Base-by-base conservation (phyloP, 1,140 invertebrate genomes). In the Spodoptera litura region DNA sequence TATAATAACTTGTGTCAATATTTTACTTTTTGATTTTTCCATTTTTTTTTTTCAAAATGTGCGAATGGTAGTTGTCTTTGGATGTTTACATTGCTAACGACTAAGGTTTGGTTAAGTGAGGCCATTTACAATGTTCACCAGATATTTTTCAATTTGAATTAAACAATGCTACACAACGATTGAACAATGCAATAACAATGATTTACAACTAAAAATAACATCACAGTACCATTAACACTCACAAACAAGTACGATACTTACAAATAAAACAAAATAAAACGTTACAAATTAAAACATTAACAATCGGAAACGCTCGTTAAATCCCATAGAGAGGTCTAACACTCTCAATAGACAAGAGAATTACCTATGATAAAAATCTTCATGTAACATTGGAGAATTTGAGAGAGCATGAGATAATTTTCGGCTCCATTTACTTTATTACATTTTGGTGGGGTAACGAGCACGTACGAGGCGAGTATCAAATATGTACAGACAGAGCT, bases 341-440 rank as follows among this genome's bases (percentile, higher is more conserved):
- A 31, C n/a, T 75, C 27, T 59, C 52, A 20, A 53, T 75, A 64
- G 73, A 75, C 73, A 75, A 64, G 13, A 75, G 59, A 64, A 75
- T 62, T 62, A n/a, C n/a, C n/a, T n/a, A 75, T 62, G 44, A 62
- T 75, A 78, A 78, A 79, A 79, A 79, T 82, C 56, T 75, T 79
- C 73, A 13, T 66, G 68, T 75, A 58, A 62, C 78, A 74, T 70
- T 56, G 35, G 35, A 56, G 73, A 72, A 80, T 81, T 78, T 59
- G 76, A 75, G 73, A 75, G 49, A 51, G 44, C 73, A 83, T 79
- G 79, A 82, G 75, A 86, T 88, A 85, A 88, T 87, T 87, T 87
- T 84, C 78, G 80, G 84, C 79, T 85, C 84, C 83, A 88, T 88
- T 88, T 85, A 82, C 82, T 83, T 85, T 87, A 87, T 88, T 88